Evolutionary conservation across 2,113 vertebrate genomes (phyloP), one percentile per base, ranked within the genome.

Genomic region (Columba livia): DNA sequence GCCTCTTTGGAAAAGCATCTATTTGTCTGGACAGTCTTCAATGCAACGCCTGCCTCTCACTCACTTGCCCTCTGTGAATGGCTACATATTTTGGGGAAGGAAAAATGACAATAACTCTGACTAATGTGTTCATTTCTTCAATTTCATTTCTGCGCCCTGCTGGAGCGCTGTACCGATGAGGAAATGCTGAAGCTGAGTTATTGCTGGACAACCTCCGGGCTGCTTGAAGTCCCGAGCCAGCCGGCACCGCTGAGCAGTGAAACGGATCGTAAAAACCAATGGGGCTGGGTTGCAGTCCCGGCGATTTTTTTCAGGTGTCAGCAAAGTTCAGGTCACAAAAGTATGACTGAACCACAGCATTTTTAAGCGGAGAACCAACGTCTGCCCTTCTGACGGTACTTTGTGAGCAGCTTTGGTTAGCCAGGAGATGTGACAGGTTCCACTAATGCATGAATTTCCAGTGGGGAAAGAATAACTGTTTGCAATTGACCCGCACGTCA

Each of bases 261-360:
- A 95, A 90, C 2, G 44, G 34, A n/a, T 91, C 44, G 5, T 86
- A 86, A 96, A 94, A 92, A 53, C 53, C 93, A 90, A 44, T 4
- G 69, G 79, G 71, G 85, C 70, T 53, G 53, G 69, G 57, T 1
- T 89, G 90, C 73, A 86, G 88, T 23, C 85, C 79, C 79, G 42
- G 74, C 31, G 2, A 69, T 58, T 65, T 90, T 93, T 95, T 88
- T 75, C 44, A 90, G 84, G 82, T 89, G 95, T 95, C 95, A 97
- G 96, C 94, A 93, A 93, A 96, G 97, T 93, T 92, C 84, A 91
- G 84, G 79, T 92, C 94, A 86, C 87, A 40, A 67, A 90, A 93
- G 79, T 15, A 86, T 51, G 85, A 82, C 64, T 24, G 87, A 91
- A 90, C 78, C 79, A 67, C 9, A 2, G 82, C 72, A n/a, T 64